Base-by-base conservation (phyloP, 1,140 invertebrate genomes). In the Eumeta japonica region DNA sequence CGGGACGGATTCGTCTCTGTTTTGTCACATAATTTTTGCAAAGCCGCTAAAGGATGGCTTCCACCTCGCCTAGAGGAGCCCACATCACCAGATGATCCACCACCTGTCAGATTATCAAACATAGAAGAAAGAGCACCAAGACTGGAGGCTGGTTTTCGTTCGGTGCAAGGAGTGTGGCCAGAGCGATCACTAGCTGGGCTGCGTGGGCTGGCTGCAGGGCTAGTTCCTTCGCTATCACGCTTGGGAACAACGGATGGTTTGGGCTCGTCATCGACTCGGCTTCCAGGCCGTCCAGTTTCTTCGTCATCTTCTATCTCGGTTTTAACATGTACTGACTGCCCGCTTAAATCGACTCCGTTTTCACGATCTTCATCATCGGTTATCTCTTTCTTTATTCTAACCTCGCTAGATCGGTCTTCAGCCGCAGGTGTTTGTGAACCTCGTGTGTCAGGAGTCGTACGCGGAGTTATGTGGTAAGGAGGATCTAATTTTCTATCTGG, bases 21-120 rank as follows among this genome's bases (percentile, higher is more conserved):
- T 75, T 94, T 95, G 67, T 96, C 93, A 70, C 94, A 92, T 9
- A 97, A 81, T 62, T 95, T 95, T 57, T 97, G 93, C 28, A 97
- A 71, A 4, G 93, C 93, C 9, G 93, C 92, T 42, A 97, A 67
- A 12, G 94, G 94, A 72, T 92, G 90, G 49, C 86, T 87, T 46
- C 85, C 87, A 3, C 81, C 77, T 41, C 83, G 79, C 30, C 87
- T 86, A 41, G 76, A 77, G 4, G 75, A 75, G 30, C 78, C 76
- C 2, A 60, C 63, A 16, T 75, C 60, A 38, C 55, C 64, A 1
- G 72, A 52, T 0, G 71, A 76, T 2, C 71, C 59, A 15, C 75
- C 72, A 1, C 84, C 86, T 2, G 84, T 86, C 10, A 90, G 71
- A 53, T 81, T 91, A 65, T 92, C 89, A 48, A 92, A 92, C 89